Base-by-base conservation (phyloP, 2,888 invertebrate genomes). In the Nycteola revayana region DNA sequence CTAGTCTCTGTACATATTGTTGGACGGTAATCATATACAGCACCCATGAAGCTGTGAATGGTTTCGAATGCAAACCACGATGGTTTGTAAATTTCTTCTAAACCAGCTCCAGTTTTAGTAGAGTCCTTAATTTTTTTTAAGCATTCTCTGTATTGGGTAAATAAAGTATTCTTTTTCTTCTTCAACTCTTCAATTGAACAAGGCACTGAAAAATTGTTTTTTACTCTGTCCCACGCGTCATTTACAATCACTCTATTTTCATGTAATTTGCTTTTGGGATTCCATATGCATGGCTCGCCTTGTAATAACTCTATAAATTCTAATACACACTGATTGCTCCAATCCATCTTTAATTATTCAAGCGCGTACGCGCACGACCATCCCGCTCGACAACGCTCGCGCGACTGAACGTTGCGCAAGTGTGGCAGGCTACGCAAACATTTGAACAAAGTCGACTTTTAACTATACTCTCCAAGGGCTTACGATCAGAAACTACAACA, bases 11-110 rank as follows among this genome's bases (percentile, higher is more conserved):
- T n/a, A n/a, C n/a, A n/a, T n/a, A n/a, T n/a, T n/a, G n/a, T n/a
- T n/a, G n/a, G n/a, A n/a, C n/a, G 25, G 25, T 20, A 20, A 24
- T 25, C 32, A 14, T 32, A 32, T 25, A 18, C 25, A 25, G n/a
- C 20, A 10, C 3, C 25, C 25, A 25, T 10, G 7, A 10, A 25
- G 7, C 5, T 25, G 7, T 25, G 9, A 9, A 25, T 25, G 4
- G 25, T 10, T 6, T 25, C 25, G 7, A 25, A 25, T 7, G 25
- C 25, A 7, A 25, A 25, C 25, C 25, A 25, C 3, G 25, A 7
- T 1, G 25, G 25, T 3, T 7, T 9, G 7, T 25, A 25, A 10
- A 2, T 3, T 1, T 25, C 25, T 1, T 1, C 2, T 9, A n/a
- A n/a, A n/a, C 10, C 25, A 25, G 6, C 3, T 7, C 7, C 25